Evolutionary conservation across 2,113 vertebrate genomes (phyloP).

Genomic region (Empidonax traillii): DNA sequence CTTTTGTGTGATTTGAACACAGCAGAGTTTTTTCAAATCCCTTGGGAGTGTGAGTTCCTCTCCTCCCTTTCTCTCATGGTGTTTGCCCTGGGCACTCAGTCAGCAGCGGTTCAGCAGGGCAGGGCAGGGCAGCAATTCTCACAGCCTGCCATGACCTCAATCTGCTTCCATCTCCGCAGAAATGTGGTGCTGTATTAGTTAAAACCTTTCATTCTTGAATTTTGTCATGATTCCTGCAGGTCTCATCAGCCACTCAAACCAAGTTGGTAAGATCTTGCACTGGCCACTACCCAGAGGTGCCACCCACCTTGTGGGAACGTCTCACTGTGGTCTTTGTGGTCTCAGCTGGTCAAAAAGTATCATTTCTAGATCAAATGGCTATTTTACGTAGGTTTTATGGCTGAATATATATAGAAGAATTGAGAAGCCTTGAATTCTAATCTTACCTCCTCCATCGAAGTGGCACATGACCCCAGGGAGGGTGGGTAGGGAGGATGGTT

Average conservation of each 20-base stretch:
- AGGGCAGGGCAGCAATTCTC: too few relatives aligned
- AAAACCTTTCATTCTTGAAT: background rate
- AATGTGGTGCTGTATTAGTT: background rate
- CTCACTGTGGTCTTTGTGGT: background rate
- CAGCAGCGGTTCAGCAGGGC: background rate
- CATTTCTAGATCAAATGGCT: background rate
- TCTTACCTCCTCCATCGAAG: background rate
- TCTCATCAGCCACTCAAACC: background rate
- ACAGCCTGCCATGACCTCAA: fast-evolving
- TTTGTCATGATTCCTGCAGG: background rate
- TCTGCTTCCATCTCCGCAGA: background rate
- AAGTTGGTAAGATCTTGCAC: fast-evolving
- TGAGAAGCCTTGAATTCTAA: background rate
- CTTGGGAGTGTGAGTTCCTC: background rate
- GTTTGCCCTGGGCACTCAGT: background rate
- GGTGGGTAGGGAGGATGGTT: background rate
- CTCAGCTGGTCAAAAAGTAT: background rate
- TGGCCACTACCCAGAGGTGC: background rate
- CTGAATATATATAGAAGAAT: background rate
- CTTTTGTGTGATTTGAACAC: background rate
- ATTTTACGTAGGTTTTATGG: background rate
- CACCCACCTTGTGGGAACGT: fast-evolving
- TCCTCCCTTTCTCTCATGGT: background rate
- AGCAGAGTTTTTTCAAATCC: background rate
- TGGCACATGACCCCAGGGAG: background rate